A percentile compares a stretch with the other conserved stretches of the same genome.
Conservation (phyloP, 2,888 invertebrate genomes). For the Capitulum mitella region DNA sequence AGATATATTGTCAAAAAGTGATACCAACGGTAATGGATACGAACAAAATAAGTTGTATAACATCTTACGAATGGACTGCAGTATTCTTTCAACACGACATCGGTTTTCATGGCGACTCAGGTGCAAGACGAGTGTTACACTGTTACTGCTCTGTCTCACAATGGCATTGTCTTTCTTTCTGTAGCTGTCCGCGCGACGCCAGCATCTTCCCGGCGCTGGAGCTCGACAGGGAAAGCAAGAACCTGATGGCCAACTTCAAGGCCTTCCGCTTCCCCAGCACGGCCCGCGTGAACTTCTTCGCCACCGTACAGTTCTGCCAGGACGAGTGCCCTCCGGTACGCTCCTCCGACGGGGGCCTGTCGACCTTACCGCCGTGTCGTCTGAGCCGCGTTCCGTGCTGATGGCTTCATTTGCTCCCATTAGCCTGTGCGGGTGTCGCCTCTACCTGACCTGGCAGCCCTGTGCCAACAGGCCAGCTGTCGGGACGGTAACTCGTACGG, state of each 20-base stretch:
- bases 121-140: no score
- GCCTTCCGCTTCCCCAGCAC: conserved; percentile 48
- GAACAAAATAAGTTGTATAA: no score
- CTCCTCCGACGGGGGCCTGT: no score
- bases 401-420: background rate
- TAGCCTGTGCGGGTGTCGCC: background rate
- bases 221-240: conserved; percentile 42
- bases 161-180: background rate
- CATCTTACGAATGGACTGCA: no score
- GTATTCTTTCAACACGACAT: no score
- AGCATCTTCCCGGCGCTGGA: conserved; percentile 46
- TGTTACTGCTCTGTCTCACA: conserved; percentile 11
- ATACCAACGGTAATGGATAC: no score
- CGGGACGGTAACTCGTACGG: conserved; percentile 43
- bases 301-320: conserved; percentile 47
- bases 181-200: conserved; percentile 46
- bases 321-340: conserved; percentile 46
- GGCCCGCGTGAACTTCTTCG: conserved; percentile 47
- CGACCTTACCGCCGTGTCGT: no score
- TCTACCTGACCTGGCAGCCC: background rate
- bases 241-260: conserved; percentile 45
- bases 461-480: conserved; percentile 41
- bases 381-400: no score
- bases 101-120: no score
- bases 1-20: no score